A percentile compares a stretch with the other conserved stretches of the same genome.
phyloP scores from a whole-genome alignment of 1,140 invertebrate genomes.

The Drosophila pseudoananassae region DNA sequence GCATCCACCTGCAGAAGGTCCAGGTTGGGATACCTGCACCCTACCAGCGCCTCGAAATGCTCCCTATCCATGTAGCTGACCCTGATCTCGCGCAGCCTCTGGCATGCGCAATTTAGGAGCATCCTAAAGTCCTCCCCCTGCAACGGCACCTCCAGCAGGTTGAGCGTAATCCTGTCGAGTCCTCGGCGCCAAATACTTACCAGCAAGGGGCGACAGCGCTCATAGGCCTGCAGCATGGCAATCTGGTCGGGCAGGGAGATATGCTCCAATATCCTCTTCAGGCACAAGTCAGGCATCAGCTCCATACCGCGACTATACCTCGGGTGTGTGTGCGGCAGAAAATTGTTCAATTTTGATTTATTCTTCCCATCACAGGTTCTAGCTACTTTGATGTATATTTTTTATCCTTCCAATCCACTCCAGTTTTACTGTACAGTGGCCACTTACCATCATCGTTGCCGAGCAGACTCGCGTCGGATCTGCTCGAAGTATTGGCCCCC shows the following conservation, averaged over 20 bases:
- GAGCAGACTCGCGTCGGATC: conserved; percentile 80
- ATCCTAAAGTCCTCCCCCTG: conserved; percentile 36
- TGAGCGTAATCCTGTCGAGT: conserved; percentile 45
- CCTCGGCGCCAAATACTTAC: conserved; percentile 53
- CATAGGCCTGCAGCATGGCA: conserved; percentile 52
- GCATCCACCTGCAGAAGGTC: conserved; percentile 54
- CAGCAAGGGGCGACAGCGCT: conserved; percentile 49
- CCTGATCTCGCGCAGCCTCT: conserved; percentile 13
- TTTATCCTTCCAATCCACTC: not conserved
- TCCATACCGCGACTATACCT: conserved; percentile 32
- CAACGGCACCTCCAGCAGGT: conserved; percentile 51
- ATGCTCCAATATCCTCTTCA: conserved; percentile 45
- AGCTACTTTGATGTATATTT: conserved; percentile 34
- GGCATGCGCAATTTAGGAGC: conserved; percentile 18
- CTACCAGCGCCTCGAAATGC: conserved; percentile 45
- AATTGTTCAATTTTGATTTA: conserved; percentile 3
- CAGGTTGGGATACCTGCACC: conserved; percentile 49
- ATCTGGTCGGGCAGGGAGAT: conserved; percentile 54
- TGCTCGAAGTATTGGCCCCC: conserved; percentile 81
- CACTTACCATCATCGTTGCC: conserved; percentile 80
- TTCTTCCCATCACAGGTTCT: conserved; percentile 4
- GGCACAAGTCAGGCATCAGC: conserved; percentile 60
- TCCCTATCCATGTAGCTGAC: conserved; percentile 44
- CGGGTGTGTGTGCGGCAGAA: conserved; percentile 27
- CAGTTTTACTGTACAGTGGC: too few relatives aligned